phyloP scores from a whole-genome alignment of 1,140 invertebrate species.

The Pseudomyrmex concolor region DNA sequence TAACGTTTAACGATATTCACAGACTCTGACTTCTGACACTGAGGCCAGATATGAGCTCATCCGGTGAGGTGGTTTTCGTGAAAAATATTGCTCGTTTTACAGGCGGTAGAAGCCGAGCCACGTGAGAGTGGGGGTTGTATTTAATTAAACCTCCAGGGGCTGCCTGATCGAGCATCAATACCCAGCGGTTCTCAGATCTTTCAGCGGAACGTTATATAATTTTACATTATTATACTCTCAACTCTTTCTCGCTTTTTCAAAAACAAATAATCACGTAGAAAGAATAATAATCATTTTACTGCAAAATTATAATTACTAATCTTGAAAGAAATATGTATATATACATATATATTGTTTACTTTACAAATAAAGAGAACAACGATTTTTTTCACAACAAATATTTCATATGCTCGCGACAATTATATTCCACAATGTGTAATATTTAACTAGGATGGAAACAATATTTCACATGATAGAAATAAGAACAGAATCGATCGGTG shows the following conservation, averaged over 20 bases:
- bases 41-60: conserved; percentile 68
- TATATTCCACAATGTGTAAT: conserved; percentile 2
- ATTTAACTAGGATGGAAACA: conserved; percentile 12
- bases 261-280: not conserved
- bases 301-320: not conserved
- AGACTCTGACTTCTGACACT: conserved; percentile 46
- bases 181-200: conserved; percentile 80
- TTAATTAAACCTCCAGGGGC: conserved; percentile 84
- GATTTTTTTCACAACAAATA: not conserved
- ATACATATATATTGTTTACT: too few relatives aligned
- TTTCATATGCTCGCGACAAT: not conserved
- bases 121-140: conserved; percentile 79
- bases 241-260: not conserved
- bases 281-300: not conserved
- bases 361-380: too few relatives aligned
- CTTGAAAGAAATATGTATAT: too few relatives aligned
- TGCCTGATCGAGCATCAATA: conserved; percentile 84
- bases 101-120: conserved; percentile 56
- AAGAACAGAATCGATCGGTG: conserved; percentile 34
- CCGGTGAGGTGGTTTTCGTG: conserved; percentile 75
- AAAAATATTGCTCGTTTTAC: conserved; percentile 80
- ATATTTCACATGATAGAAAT: conserved; percentile 32
- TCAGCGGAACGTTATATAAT: conserved; percentile 27
- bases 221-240: not conserved
- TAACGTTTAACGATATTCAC: conserved; percentile 51